Percentiles rank a stretch among this genome's conserved stretches.
phyloP scores from a whole-genome alignment of 2,888 invertebrate genomes.

The Erynnis tages region DNA sequence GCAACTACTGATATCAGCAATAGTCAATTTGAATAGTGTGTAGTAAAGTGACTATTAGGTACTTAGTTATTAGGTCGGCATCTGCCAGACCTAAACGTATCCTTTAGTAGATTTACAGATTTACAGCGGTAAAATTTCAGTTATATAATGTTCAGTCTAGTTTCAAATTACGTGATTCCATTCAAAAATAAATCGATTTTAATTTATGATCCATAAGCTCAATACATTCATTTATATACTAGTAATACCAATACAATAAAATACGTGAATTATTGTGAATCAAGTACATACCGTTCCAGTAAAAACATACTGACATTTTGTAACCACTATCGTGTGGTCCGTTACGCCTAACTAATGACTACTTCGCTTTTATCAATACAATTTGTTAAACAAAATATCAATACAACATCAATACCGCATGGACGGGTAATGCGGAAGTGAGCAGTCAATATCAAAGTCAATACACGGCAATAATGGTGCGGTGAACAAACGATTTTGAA shows the following conservation, averaged over 20 bases:
- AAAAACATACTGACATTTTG: constrained; percentile 20
- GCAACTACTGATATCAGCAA: no score
- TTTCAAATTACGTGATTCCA: no score
- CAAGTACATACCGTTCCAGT: background rate
- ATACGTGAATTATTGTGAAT: background rate
- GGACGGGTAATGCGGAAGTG: constrained; percentile 66
- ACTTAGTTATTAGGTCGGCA: no score
- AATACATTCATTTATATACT: no score
- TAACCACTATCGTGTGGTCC: constrained; percentile 15
- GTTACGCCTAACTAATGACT: constrained; percentile 26
- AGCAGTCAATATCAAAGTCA: constrained; percentile 72
- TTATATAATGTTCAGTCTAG: no score
- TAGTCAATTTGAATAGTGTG: no score
- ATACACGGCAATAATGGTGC: constrained; percentile 63
- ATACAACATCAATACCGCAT: constrained; percentile 42
- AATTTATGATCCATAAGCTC: no score
- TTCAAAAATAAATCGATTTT: no score
- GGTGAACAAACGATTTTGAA: constrained; percentile 70
- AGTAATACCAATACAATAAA: background rate
- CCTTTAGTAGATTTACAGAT: no score
- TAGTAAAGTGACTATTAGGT: no score
- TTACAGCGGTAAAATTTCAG: no score
- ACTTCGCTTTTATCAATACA: constrained; percentile 34
- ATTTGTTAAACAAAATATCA: constrained; percentile 45
- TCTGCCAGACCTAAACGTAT: no score